phyloP scores from a whole-genome alignment of 2,888 invertebrate species.

The Colletes collaris region DNA sequence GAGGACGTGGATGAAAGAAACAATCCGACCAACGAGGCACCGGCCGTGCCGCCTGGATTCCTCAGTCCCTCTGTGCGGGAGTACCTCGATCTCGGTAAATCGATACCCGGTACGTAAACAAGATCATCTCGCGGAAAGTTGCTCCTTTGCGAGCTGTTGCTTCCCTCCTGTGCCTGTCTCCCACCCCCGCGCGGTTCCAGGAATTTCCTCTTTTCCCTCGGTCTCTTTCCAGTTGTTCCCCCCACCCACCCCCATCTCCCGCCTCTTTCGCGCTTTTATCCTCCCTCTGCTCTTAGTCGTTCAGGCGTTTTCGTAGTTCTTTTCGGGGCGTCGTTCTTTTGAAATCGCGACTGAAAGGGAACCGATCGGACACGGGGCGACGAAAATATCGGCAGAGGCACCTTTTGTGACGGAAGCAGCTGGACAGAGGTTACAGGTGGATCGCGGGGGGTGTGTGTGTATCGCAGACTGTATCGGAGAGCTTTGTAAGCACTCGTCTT shows the following conservation, averaged over 20 bases:
- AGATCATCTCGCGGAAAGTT: slow-evolving; percentile 66
- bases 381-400: neutral
- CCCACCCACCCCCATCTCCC: neutral
- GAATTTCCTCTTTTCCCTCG: slow-evolving; percentile 29
- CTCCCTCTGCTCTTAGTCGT: neutral
- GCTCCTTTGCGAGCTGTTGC: slow-evolving; percentile 38
- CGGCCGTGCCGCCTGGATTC: slow-evolving; percentile 89
- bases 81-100: slow-evolving; percentile 94
- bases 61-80: slow-evolving; percentile 93
- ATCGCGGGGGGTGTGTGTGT: no score
- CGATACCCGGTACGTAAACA: slow-evolving; percentile 90
- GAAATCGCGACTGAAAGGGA: slow-evolving; percentile 29
- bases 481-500: no score
- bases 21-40: slow-evolving; percentile 83
- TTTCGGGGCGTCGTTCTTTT: slow-evolving; percentile 21
- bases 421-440: no score
- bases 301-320: slow-evolving; percentile 1
- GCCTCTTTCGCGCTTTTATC: neutral
- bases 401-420: no score
- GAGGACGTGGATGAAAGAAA: slow-evolving; percentile 83
- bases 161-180: neutral
- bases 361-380: neutral
- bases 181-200: neutral
- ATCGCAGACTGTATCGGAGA: no score
- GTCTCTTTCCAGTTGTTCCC: slow-evolving; percentile 1